A percentile compares a stretch with the other conserved stretches of the same genome.
phyloP scores from a whole-genome alignment of 2,888 invertebrate genomes.

The Strigamia transsilvanica region DNA sequence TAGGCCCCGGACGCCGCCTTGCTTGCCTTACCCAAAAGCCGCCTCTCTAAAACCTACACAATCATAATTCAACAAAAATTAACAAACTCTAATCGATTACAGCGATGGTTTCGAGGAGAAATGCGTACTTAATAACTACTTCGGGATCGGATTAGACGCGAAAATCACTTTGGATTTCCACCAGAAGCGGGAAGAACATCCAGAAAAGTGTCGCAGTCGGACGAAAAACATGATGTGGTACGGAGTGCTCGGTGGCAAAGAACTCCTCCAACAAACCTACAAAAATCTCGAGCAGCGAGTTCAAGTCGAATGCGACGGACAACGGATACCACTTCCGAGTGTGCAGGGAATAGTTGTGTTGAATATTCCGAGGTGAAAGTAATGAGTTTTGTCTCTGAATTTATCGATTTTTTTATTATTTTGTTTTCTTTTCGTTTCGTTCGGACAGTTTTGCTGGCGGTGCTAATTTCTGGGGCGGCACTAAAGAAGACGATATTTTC shows the following conservation, averaged over 20 bases:
- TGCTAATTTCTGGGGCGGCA: constrained; percentile 97
- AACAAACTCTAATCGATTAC: constrained; percentile 50
- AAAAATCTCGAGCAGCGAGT: constrained; percentile 95
- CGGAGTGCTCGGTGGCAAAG: constrained; percentile 70
- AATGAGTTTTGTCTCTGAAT: too few species aligned
- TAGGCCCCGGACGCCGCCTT: too few species aligned
- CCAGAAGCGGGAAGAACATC: constrained; percentile 95
- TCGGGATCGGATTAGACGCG: constrained; percentile 97
- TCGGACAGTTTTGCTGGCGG: constrained; percentile 91
- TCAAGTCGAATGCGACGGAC: constrained; percentile 94
- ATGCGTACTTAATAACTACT: constrained; percentile 99
- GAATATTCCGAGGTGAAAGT: constrained; percentile 83
- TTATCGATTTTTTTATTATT: not conserved
- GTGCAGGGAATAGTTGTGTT: constrained; percentile 96
- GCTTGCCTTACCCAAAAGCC: too few species aligned
- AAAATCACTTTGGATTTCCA: constrained; percentile 97
- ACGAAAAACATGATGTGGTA: constrained; percentile 97
- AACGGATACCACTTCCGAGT: constrained; percentile 92
- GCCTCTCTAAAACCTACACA: too few species aligned
- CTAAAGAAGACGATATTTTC: constrained; percentile 89
- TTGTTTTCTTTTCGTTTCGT: constrained; percentile 58
- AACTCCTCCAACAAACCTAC: constrained; percentile 77
- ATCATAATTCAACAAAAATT: too few species aligned
- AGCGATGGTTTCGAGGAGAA: constrained; percentile 87
- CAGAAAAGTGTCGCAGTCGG: constrained; percentile 90